A percentile compares a stretch with the other conserved stretches of the same genome.
These are phyloP conservation scores for Macrotrachela quadricornifera DNA, from an alignment of 1,140 invertebrate species.

Conservation along the genomic window DNA sequence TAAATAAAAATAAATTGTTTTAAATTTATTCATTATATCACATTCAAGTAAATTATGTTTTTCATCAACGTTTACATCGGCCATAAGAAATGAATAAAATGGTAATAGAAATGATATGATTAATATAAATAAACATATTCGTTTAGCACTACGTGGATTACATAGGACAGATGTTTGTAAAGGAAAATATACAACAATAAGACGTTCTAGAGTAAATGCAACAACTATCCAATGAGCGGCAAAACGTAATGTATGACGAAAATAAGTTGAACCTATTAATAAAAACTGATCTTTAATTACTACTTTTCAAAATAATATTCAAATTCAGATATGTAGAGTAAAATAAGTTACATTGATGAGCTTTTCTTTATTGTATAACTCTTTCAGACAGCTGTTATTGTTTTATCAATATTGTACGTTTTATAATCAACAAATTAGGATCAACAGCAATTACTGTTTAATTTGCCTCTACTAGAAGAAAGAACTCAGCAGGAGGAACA, in stretches of 20 bases:
- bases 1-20: slow-evolving; percentile 1
- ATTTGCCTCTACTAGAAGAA: too few relatives aligned
- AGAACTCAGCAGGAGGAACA: too few relatives aligned
- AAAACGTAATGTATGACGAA: not conserved
- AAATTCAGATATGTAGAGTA: too few relatives aligned
- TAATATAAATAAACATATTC: not conserved
- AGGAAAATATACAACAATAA: slow-evolving; percentile 5
- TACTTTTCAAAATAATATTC: too few relatives aligned
- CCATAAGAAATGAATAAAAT: not conserved
- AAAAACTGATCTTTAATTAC: too few relatives aligned
- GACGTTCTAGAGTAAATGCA: slow-evolving; percentile 4
- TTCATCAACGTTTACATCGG: not conserved
- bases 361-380: too few relatives aligned
- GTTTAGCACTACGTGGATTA: not conserved
- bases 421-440: too few relatives aligned
- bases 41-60: not conserved
- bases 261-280: not conserved
- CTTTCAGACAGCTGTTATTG: too few relatives aligned
- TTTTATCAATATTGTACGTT: too few relatives aligned
- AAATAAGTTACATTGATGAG: too few relatives aligned
- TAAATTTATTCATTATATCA: not conserved
- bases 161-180: slow-evolving; percentile 1
- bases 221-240: slow-evolving; percentile 2
- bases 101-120: not conserved
- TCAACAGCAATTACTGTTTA: too few relatives aligned